Conservation (phyloP, 2,113 vertebrate species). For the Pan paniscus region DNA sequence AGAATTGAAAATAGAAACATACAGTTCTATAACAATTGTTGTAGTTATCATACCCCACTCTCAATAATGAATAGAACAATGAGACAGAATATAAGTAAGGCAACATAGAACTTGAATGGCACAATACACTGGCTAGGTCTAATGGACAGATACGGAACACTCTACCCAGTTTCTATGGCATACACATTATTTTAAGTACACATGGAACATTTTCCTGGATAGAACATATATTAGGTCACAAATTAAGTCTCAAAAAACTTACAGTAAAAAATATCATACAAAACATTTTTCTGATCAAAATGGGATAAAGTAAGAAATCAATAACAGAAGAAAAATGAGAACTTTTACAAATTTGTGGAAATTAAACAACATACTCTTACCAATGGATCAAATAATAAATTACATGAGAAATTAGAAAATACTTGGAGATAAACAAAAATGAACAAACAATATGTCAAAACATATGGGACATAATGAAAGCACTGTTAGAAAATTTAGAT, state of each 20-base stretch:
- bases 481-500: not conserved
- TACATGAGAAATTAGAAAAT: not conserved
- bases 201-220: not conserved
- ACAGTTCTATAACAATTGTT: no score
- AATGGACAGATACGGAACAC: not conserved
- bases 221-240: not conserved
- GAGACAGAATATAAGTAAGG: not conserved
- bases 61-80: not conserved
- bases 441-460: not conserved
- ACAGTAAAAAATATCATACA: not conserved
- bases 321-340: not conserved
- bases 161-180: not conserved
- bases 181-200: not conserved
- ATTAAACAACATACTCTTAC: not conserved
- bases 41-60: not conserved
- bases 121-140: not conserved
- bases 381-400: not conserved
- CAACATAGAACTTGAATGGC: not conserved
- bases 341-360: not conserved
- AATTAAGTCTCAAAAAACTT: not conserved
- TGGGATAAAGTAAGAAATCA: not conserved
- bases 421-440: not conserved
- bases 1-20: not conserved
- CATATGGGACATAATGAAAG: not conserved
- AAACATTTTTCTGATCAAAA: not conserved